phyloP scores from a whole-genome alignment of 2,888 invertebrate species.

The Aphelenchoides bicaudatus region DNA sequence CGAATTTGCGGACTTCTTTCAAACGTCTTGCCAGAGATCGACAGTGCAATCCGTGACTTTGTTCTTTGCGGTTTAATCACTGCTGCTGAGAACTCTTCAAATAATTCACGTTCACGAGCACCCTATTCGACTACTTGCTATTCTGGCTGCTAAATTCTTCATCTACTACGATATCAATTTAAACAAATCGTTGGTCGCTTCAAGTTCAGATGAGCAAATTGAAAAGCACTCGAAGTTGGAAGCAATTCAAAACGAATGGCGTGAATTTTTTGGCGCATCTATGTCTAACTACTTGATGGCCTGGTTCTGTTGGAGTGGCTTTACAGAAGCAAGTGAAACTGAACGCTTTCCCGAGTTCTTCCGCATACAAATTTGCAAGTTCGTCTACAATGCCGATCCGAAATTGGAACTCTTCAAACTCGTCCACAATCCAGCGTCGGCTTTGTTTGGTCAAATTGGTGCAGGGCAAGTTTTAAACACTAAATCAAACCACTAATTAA shows the following conservation, averaged over 20 bases:
- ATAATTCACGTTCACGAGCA: not conserved
- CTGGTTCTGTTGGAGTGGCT: constrained; percentile 25
- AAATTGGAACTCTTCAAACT: not conserved
- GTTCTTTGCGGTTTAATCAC: constrained; percentile 34
- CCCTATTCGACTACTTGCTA: constrained; percentile 6
- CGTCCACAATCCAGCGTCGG: not conserved
- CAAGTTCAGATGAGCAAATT: constrained; percentile 7
- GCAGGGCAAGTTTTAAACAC: not conserved
- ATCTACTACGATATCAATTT: constrained; percentile 7
- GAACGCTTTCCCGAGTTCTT: constrained; percentile 1
- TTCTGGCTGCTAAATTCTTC: constrained; percentile 12
- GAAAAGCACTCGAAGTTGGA: constrained; percentile 3
- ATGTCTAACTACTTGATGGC: constrained; percentile 14
- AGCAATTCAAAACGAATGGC: constrained; percentile 24
- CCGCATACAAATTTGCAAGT: constrained; percentile 7
- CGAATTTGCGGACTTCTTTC: constrained; percentile 19
- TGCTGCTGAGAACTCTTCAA: constrained; percentile 20
- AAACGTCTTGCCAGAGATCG: constrained; percentile 23
- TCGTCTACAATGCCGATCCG: not conserved
- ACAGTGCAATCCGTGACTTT: constrained; percentile 25
- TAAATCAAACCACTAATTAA: not conserved
- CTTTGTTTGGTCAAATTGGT: not conserved
- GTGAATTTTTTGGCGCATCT: constrained; percentile 28
- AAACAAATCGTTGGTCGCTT: not conserved
- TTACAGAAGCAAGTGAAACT: not conserved